Conservation (phyloP, 2,113 vertebrate genomes). For the Zapornia atra region DNA sequence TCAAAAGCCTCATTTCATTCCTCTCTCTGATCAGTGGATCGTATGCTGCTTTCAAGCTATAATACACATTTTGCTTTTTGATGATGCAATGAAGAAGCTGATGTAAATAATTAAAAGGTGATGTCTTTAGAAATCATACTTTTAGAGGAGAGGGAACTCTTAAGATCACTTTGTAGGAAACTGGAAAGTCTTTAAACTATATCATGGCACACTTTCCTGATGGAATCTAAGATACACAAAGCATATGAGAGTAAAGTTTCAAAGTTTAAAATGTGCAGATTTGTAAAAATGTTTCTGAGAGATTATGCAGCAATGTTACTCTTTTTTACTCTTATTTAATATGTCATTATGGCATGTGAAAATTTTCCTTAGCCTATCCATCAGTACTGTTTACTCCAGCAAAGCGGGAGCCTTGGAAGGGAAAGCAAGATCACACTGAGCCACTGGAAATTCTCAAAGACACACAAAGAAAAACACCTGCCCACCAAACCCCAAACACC, state of each 20-base stretch:
- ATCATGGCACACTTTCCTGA: neutral
- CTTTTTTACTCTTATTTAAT: neutral
- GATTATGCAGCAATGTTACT: neutral
- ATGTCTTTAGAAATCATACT: neutral
- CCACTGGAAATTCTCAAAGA: neutral
- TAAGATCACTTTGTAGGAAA: neutral
- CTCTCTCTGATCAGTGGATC: neutral
- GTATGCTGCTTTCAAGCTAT: conserved; percentile 28
- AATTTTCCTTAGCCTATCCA: neutral
- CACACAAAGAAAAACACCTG: neutral
- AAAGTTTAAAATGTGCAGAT: neutral
- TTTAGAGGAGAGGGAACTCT: neutral
- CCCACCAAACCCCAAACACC: neutral
- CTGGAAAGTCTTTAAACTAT: neutral
- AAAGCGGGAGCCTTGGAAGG: neutral
- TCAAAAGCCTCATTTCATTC: neutral
- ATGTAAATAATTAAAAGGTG: conserved; percentile 9
- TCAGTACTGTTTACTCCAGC: neutral
- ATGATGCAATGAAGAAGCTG: neutral
- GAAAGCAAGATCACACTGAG: neutral
- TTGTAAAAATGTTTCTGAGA: neutral
- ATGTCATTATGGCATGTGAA: neutral
- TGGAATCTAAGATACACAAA: neutral
- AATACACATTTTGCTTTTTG: conserved; percentile 7
- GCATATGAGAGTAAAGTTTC: neutral